These are phyloP conservation scores for Myotis findleyi DNA, from an alignment of 2,797 vertebrate species.

Conservation along the genomic window DNA sequence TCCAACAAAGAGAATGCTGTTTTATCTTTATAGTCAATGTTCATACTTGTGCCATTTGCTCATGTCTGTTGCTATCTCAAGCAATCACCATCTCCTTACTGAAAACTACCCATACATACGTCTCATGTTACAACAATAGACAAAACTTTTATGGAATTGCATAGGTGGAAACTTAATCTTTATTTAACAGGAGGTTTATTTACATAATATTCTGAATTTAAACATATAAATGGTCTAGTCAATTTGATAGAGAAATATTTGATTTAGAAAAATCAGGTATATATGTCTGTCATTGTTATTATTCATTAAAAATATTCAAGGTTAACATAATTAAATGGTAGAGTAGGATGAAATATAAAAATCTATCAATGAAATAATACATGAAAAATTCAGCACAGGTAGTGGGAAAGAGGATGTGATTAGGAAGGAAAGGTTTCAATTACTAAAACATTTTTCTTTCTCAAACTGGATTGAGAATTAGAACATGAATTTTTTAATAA, in stretches of 20 bases:
- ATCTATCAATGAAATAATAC: neutral
- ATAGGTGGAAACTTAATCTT: neutral
- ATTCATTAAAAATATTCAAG: neutral
- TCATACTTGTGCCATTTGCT: neutral
- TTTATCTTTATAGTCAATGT: neutral
- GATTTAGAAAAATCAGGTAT: neutral
- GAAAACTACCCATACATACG: neutral
- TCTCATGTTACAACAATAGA: neutral
- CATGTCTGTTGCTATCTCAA: neutral
- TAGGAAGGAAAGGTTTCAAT: neutral
- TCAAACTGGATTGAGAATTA: neutral
- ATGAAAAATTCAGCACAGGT: neutral
- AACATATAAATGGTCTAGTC: neutral
- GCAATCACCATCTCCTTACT: neutral
- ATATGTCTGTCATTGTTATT: neutral
- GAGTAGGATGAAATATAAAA: neutral
- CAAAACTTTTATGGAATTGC: neutral
- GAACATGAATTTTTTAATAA: neutral
- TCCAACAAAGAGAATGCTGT: neutral
- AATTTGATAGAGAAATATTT: neutral
- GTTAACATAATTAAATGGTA: neutral
- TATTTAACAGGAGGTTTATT: neutral
- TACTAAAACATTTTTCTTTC: slow-evolving; percentile 37
- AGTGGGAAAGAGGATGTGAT: neutral
- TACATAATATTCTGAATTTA: neutral